Evolutionary conservation across 2,888 invertebrate species (phyloP), one percentile per base, ranked within the genome.

Genomic region (Ctenicera cuprea): DNA sequence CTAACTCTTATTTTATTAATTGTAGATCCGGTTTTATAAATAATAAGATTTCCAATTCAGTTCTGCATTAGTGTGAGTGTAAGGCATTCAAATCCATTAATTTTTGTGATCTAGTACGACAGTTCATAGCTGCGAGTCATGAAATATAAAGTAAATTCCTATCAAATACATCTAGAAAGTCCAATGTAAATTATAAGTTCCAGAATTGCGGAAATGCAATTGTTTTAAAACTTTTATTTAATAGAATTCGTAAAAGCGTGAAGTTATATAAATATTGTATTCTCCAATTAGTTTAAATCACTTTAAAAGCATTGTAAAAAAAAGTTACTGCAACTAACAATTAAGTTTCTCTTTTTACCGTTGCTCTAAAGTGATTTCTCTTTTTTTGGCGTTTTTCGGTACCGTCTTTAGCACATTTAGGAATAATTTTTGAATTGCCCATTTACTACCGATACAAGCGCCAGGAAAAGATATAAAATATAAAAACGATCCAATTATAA

Each of bases 191-290:
- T 61, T 57, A 48, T 12, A 59, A 68, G 45, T 59, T 68, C 68
- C 59, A 68, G 38, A 52, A 64, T 64, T 52, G 71, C 75, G 75
- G 75, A 75, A 71, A 75, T 68, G 72, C 72, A 54, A 75, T 75
- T 72, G 75, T 69, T 69, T 72, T 52, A 41, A 43, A 62, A 54
- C 20, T 70, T 68, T 68, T 50, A 52, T 73, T 73, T 59, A 59
- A 66, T 66, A 69, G 65, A 67, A 75, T 72, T 69, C 72, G 75
- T 75, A 75, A 75, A 75, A 75, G 75, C 75, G 75, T 75, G 75
- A 75, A 75, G 75, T 75, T 75, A 71, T 68, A 75, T 75, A 75
- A 75, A 71, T 67, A 64, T 59, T 73, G 69, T 71, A 68, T 67
- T 66, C 74, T 37, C 64, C 64, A 68, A 73, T 69, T 73, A 69